A percentile compares a stretch with the other conserved stretches of the same genome.
Conservation (phyloP, 2,888 invertebrate genomes). For the Polydrusus cervinus region DNA sequence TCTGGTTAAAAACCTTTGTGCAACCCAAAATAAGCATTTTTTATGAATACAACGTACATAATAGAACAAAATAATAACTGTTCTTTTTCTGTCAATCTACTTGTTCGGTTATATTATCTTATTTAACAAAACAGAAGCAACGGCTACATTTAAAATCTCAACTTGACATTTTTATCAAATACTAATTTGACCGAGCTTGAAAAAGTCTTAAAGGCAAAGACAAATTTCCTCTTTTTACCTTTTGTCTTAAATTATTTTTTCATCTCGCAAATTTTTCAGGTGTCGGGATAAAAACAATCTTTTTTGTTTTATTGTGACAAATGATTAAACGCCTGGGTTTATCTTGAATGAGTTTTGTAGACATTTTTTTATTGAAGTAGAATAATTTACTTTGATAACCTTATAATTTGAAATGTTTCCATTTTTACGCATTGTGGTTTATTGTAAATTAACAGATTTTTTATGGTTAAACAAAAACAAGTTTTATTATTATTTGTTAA, state of each 20-base stretch:
- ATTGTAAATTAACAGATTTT: neutral
- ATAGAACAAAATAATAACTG: no score
- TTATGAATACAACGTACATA: no score
- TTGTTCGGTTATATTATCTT: no score
- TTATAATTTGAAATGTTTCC: neutral
- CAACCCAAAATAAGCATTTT: no score
- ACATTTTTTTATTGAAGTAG: neutral
- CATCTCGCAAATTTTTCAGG: slow-evolving; percentile 31
- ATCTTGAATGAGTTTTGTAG: slow-evolving; percentile 5
- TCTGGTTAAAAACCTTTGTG: no score
- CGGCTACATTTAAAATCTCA: neutral
- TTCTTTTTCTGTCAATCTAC: no score
- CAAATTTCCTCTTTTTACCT: slow-evolving; percentile 6
- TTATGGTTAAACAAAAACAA: no score
- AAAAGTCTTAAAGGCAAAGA: slow-evolving; percentile 14
- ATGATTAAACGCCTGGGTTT: slow-evolving; percentile 18
- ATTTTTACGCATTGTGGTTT: neutral
- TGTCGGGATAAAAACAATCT: slow-evolving; percentile 20
- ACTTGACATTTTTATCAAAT: neutral
- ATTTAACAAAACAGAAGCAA: neutral
- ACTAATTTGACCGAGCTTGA: slow-evolving; percentile 19
- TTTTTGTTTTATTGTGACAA: slow-evolving; percentile 23
- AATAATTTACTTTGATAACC: neutral
- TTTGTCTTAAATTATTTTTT: slow-evolving; percentile 18
- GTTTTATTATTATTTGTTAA: no score